A percentile compares a stretch with the other conserved stretches of the same genome.
These are phyloP conservation scores for Osmerus eperlanus DNA, from an alignment of 2,113 vertebrate species.

Conservation along the genomic window DNA sequence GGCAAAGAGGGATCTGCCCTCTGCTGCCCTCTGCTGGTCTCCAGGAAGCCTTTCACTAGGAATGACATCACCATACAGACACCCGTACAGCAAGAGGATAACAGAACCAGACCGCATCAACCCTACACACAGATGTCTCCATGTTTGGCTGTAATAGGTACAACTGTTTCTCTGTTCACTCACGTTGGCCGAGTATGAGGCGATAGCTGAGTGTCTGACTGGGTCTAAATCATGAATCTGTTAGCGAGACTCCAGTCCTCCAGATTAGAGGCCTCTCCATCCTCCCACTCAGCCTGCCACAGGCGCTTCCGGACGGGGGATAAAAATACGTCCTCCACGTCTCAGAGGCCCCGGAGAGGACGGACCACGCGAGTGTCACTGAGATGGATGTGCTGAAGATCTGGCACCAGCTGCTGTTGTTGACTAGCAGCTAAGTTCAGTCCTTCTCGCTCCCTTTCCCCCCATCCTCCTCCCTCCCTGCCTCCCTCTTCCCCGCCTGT, in stretches of 20 bases:
- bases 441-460: neutral
- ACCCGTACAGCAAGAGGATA: too few relatives aligned
- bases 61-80: neutral
- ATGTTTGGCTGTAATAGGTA: too few relatives aligned
- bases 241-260: neutral
- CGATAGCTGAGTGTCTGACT: too few relatives aligned
- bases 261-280: neutral
- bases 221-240: neutral
- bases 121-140: too few relatives aligned
- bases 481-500: neutral
- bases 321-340: neutral
- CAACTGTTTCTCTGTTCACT: too few relatives aligned
- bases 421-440: neutral
- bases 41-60: neutral
- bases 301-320: neutral
- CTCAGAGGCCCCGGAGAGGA: neutral
- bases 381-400: neutral
- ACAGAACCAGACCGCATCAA: too few relatives aligned
- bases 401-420: slow-evolving; percentile 5
- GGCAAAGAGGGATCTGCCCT: neutral
- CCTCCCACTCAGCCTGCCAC: neutral
- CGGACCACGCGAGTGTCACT: neutral
- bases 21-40: neutral
- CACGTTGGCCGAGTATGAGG: too few relatives aligned
- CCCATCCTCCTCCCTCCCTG: neutral